Percentiles rank a stretch among this genome's conserved stretches.
Conservation (phyloP, 2,888 invertebrate species). For the Netelia melanura region DNA sequence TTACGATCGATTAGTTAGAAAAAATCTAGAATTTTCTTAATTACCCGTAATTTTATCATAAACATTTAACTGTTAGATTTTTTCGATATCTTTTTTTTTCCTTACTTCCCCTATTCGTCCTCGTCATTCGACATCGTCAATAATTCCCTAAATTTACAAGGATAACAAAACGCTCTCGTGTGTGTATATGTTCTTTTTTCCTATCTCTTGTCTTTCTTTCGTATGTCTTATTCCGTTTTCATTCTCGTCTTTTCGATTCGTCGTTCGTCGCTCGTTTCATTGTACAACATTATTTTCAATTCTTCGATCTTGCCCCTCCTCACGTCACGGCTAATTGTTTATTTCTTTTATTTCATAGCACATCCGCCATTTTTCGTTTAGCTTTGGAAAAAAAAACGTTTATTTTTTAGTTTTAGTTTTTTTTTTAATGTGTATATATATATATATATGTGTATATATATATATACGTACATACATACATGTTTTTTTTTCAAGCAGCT, state of each 20-base stretch:
- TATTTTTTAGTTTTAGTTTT: not conserved
- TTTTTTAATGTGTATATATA: not conserved
- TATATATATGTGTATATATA: conserved; percentile 37
- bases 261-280: not conserved
- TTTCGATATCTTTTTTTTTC: conserved; percentile 61
- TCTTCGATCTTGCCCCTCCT: not conserved
- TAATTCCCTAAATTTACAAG: conserved; percentile 67
- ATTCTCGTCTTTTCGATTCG: conserved; percentile 9
- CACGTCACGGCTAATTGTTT: not conserved
- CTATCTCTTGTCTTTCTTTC: conserved; percentile 30
- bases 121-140: conserved; percentile 45
- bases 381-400: not conserved
- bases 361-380: conserved; percentile 1
- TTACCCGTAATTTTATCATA: conserved; percentile 85
- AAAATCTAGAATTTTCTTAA: conserved; percentile 84
- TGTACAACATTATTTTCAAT: not conserved
- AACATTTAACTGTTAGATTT: conserved; percentile 82
- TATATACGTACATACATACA: not conserved
- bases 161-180: conserved; percentile 63
- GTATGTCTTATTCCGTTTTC: conserved; percentile 1
- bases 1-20: conserved; percentile 83
- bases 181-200: conserved; percentile 52
- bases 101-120: conserved; percentile 30
- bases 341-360: not conserved
- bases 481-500: conserved; percentile 51